Evolutionary conservation across 2,888 invertebrate genomes (phyloP).

Genomic region (Drosophila quinaria): DNA sequence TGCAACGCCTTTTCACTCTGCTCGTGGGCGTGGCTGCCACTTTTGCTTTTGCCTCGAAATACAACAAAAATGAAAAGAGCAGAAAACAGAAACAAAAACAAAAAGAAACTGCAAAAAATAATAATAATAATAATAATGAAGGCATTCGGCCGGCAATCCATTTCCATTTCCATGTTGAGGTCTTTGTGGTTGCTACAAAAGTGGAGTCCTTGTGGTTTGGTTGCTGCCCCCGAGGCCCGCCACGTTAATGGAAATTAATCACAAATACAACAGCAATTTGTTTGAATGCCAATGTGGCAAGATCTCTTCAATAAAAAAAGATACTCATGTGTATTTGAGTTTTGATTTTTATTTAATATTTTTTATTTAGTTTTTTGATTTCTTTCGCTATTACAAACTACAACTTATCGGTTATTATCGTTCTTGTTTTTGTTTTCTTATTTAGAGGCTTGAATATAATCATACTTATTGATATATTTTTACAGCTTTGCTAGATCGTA

Average conservation of each 20-base stretch:
- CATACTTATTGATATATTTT: constrained; percentile 41
- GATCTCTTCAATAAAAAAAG: background rate
- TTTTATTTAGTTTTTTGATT: constrained; percentile 61
- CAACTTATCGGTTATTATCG: constrained; percentile 32
- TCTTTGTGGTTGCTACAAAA: constrained; percentile 30
- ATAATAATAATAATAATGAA: constrained; percentile 79
- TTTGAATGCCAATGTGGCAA: constrained; percentile 30
- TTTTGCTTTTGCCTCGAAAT: constrained; percentile 40
- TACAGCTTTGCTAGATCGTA: constrained; percentile 73
- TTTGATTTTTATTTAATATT: constrained; percentile 46
- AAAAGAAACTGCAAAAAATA: constrained; percentile 35
- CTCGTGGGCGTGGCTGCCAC: constrained; percentile 43
- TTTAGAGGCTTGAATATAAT: constrained; percentile 1
- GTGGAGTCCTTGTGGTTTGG: constrained; percentile 43
- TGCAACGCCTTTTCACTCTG: constrained; percentile 39
- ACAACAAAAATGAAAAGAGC: background rate
- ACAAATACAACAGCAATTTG: constrained; percentile 63
- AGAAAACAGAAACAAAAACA: constrained; percentile 8
- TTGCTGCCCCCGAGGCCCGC: constrained; percentile 35
- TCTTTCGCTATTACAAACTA: constrained; percentile 80
- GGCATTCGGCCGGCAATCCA: constrained; percentile 83
- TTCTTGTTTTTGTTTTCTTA: background rate
- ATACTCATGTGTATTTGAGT: constrained; percentile 4
- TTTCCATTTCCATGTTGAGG: constrained; percentile 63
- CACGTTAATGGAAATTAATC: constrained; percentile 70